phyloP scores from a whole-genome alignment of 35 echinoderm and acorn worm genomes.

The Ptychodera flava region DNA sequence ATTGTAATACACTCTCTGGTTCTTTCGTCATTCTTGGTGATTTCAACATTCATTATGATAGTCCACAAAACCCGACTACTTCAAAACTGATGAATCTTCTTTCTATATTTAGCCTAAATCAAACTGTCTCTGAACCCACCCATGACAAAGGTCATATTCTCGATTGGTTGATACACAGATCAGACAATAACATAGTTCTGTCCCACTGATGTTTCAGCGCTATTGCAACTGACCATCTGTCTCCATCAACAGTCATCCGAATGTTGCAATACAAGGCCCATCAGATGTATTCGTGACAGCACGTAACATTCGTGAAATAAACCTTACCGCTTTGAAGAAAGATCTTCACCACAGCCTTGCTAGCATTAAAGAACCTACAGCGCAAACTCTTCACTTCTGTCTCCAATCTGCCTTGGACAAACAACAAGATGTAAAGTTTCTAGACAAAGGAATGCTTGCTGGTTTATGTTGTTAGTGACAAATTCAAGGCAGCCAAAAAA shows the following conservation, averaged over 20 bases:
- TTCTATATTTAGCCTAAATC: background rate
- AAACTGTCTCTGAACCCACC: background rate
- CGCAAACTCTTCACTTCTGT: no score
- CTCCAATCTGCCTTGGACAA: no score
- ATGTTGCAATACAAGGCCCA: background rate
- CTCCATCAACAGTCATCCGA: background rate
- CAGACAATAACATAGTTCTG: background rate
- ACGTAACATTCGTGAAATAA: background rate
- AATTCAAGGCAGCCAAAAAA: no score
- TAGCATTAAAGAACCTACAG: background rate
- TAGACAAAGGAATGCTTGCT: no score
- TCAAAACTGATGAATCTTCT: background rate
- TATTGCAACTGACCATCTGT: background rate
- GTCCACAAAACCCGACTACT: background rate
- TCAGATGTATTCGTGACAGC: background rate
- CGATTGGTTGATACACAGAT: background rate
- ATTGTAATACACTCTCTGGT: background rate
- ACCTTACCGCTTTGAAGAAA: background rate
- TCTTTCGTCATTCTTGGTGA: background rate
- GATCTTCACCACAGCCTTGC: background rate
- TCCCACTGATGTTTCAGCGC: background rate
- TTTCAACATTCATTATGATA: background rate
- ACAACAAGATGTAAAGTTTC: no score
- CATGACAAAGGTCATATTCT: background rate
- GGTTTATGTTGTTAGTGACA: no score